Conservation (phyloP, 2,113 vertebrate genomes). For the Andinoacara biseriatus region DNA sequence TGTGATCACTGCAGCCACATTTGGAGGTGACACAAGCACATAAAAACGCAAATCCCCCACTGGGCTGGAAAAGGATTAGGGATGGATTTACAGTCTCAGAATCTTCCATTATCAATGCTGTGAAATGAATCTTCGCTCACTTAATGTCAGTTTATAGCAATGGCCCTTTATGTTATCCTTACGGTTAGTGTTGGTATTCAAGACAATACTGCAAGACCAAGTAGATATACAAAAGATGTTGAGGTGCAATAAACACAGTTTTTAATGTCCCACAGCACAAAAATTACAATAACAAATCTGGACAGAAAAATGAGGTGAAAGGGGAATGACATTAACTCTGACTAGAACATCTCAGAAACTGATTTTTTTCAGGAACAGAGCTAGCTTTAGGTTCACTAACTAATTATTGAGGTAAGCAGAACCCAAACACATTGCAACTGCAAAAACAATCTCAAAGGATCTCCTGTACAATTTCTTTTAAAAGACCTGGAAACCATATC, state of each 20-base stretch:
- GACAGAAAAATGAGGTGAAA: constrained; percentile 4
- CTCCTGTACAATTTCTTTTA: not conserved
- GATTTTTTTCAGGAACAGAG: not conserved
- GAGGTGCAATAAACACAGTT: constrained; percentile 32
- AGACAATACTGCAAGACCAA: not conserved
- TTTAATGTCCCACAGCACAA: constrained; percentile 22
- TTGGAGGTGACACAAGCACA: constrained; percentile 1
- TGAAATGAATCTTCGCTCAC: constrained; percentile 1
- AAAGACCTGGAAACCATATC: not conserved
- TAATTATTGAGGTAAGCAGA: not conserved
- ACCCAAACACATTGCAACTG: not conserved
- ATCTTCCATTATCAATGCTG: not conserved
- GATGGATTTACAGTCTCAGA: constrained; percentile 1
- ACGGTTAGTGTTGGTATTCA: not conserved
- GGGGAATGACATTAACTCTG: not conserved
- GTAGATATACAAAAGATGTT: not conserved
- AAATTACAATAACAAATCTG: constrained; percentile 12
- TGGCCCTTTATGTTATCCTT: not conserved
- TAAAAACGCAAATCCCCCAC: not conserved
- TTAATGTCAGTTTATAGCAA: not conserved
- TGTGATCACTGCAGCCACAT: not conserved
- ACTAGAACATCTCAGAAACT: not conserved
- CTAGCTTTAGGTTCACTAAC: not conserved
- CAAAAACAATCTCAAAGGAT: not conserved
- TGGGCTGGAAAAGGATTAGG: not conserved